phyloP scores from a whole-genome alignment of 2,797 vertebrate species.

The Tiaroga cobitis region DNA sequence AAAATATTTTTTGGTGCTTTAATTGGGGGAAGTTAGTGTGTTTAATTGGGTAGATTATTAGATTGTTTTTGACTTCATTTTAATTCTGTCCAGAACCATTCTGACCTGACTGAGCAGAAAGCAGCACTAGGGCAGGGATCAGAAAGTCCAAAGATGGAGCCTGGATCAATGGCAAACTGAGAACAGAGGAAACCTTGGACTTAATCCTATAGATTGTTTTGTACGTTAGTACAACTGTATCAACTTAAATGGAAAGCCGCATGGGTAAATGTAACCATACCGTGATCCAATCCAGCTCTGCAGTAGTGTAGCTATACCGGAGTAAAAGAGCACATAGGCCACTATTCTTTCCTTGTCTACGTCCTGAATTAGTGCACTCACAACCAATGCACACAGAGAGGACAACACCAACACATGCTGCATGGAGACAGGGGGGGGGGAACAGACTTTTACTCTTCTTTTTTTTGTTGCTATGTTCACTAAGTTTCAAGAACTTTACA shows the following conservation, averaged over 20 bases:
- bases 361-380: conserved; percentile 75
- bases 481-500: no score
- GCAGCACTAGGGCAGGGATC: conserved; percentile 79
- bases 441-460: neutral
- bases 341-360: conserved; percentile 70
- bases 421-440: neutral
- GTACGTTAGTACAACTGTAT: neutral
- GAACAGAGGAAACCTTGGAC: conserved; percentile 5
- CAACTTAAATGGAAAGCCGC: neutral
- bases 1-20: neutral
- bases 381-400: conserved; percentile 77
- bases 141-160: conserved; percentile 84
- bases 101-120: conserved; percentile 55
- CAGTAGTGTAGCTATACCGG: conserved; percentile 78
- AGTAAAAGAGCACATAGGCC: conserved; percentile 80
- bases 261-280: conserved; percentile 62
- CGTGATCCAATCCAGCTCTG: conserved; percentile 82
- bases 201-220: conserved; percentile 1
- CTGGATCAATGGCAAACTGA: conserved; percentile 83
- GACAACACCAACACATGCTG: conserved; percentile 83
- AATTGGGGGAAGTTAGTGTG: neutral
- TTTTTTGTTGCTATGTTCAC: neutral
- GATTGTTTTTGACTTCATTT: neutral
- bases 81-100: neutral
- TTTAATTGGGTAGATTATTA: neutral